Evolutionary conservation across 2,888 invertebrate genomes (phyloP).

Genomic region (Prosopocoilus inquinatus): DNA sequence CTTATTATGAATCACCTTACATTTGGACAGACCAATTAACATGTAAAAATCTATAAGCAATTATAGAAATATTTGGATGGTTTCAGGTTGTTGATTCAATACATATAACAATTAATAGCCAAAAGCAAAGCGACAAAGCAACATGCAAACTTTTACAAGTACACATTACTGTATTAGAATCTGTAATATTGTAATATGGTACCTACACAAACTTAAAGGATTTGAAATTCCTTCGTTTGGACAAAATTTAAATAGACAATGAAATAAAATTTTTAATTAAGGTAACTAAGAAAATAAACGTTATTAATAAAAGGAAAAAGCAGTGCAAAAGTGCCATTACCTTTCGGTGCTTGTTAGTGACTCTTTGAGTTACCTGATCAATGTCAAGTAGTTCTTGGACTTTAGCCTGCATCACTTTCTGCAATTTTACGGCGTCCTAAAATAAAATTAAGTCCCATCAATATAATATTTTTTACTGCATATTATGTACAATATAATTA

Average conservation of each 20-base stretch:
- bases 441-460: constrained; percentile 23
- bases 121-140: constrained; percentile 1
- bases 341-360: constrained; percentile 51
- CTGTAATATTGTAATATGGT: too few species aligned
- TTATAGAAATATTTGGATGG: too few species aligned
- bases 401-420: constrained; percentile 69
- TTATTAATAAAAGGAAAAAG: constrained; percentile 14
- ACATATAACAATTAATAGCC: background rate
- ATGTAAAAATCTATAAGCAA: too few species aligned
- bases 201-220: too few species aligned
- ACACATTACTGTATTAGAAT: too few species aligned
- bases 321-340: constrained; percentile 40
- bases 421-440: constrained; percentile 70
- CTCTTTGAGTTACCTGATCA: constrained; percentile 57
- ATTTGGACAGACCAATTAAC: too few species aligned
- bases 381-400: constrained; percentile 68
- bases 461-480: background rate
- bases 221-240: too few species aligned
- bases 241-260: background rate
- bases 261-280: background rate
- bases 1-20: too few species aligned
- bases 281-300: background rate
- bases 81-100: too few species aligned
- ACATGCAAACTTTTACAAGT: too few species aligned
- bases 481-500: background rate